Conservation (phyloP, 2,888 invertebrate species). For the Ophioninae sp. region DNA sequence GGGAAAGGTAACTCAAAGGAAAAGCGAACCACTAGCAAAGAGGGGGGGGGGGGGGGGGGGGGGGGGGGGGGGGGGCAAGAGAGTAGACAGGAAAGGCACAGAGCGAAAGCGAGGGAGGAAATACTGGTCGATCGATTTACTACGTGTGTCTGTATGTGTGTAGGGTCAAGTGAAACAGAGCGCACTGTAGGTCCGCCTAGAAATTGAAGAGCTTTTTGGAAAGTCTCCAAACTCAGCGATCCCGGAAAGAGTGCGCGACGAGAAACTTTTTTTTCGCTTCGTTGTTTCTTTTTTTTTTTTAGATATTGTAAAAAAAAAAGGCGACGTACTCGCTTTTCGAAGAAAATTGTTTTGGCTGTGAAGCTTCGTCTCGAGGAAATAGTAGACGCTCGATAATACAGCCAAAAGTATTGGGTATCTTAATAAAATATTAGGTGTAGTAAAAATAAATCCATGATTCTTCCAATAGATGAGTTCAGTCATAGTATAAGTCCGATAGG, state of each 20-base stretch:
- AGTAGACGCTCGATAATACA: no score
- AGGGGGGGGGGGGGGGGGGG: slow-evolving; percentile 18
- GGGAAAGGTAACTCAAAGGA: slow-evolving; percentile 45
- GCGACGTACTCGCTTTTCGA: background rate
- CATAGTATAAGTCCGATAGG: no score
- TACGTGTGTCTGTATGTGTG: slow-evolving; percentile 4
- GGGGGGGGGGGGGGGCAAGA: no score
- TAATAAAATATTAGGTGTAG: no score
- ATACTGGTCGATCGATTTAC: slow-evolving; percentile 43
- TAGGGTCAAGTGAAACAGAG: slow-evolving; percentile 49
- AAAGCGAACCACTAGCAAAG: slow-evolving; percentile 53
- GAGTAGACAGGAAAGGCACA: no score
- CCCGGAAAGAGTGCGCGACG: slow-evolving; percentile 9
- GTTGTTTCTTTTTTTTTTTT: no score
- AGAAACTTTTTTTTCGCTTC: background rate
- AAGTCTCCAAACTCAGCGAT: slow-evolving; percentile 48
- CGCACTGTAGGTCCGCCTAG: slow-evolving; percentile 29
- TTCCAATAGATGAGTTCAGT: no score
- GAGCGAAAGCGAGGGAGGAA: no score
- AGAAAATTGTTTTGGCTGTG: background rate
- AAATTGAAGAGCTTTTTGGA: slow-evolving; percentile 60
- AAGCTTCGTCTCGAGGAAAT: background rate
- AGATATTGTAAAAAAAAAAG: background rate
- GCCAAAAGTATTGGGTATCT: no score
- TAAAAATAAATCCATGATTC: no score